Base-by-base conservation (phyloP, 2,113 vertebrate genomes). In the Pavo muticus region DNA sequence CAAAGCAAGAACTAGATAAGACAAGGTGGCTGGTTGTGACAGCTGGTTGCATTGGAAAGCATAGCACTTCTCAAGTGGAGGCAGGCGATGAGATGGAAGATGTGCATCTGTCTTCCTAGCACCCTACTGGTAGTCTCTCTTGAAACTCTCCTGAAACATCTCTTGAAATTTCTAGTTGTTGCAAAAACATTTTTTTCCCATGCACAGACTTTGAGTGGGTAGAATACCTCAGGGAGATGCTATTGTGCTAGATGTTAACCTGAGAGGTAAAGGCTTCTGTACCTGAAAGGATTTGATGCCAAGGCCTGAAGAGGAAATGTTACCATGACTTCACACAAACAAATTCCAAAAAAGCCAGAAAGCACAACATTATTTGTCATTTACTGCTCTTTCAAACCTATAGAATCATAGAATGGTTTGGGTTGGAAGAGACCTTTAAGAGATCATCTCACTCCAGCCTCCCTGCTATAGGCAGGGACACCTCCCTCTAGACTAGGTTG, bases 201-300 rank as follows among this genome's bases (percentile, higher is more conserved):
- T 59, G 42, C 1, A 0, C 1, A 2, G 37, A 9, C 20, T 81
- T 37, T 10, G 20, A 40, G 1, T 2, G n/a, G 10, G 6, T 68
- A 54, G 24, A 87, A 21, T 4, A 48, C 16, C 20, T 57, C 3
- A 2, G 30, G 40, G n/a, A 48, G 20, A 20, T 52, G 50, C 25
- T 52, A 27, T 25, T 52, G 24, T 52, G 10, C 5, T 72, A 56
- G 25, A 6, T 39, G 44, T 50, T 44, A 40, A 24, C 29, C 14
- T 10, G 25, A 60, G 75, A 85, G 42, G 47, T 32, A 37, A 47
- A 72, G 48, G 35, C 9, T 29, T 61, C 15, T 67, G 13, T 24
- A 9, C 47, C 45, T 69, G 14, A 9, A 63, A 52, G 17, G 39
- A 9, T 78, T 67, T 14, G 59, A 89, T 84, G 37, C 42, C 44